Percentiles rank a stretch among this genome's conserved stretches.
These are phyloP conservation scores for Columba janthina DNA, from an alignment of 2,113 vertebrate genomes.

Conservation along the genomic window DNA sequence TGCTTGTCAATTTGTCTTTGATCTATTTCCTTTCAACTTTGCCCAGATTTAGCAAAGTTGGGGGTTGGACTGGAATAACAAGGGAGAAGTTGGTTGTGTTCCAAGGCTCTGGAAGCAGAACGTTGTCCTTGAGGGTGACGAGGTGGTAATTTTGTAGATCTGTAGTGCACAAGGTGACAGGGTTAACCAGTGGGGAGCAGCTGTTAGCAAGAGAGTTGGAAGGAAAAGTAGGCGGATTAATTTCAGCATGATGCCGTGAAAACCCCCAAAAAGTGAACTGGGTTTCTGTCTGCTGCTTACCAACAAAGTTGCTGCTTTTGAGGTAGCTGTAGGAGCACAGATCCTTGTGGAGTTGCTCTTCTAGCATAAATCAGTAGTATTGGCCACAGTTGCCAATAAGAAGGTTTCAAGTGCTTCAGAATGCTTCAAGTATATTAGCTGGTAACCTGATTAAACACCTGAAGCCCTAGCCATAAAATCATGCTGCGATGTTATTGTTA, in stretches of 20 bases:
- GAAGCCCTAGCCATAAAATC: not conserved
- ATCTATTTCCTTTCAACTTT: not conserved
- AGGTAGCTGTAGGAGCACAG: not conserved
- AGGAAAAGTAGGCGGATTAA: not conserved
- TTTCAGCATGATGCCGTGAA: not conserved
- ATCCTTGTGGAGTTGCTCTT: not conserved
- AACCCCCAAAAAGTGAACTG: not conserved
- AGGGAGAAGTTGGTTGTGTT: not conserved
- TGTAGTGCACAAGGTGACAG: not conserved
- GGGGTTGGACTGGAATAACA: not conserved
- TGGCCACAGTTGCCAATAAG: not conserved
- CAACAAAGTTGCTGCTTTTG: not conserved
- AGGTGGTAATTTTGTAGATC: not conserved
- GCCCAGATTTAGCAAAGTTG: not conserved
- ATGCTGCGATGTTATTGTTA: not conserved
- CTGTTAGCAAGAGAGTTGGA: not conserved
- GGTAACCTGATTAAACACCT: not conserved
- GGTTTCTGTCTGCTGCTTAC: not conserved
- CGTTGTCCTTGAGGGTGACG: not conserved
- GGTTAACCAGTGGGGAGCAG: not conserved
- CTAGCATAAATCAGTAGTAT: no score
- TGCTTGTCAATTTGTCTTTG: not conserved
- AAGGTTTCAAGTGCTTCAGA: not conserved
- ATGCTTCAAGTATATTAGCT: not conserved
- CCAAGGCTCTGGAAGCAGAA: not conserved